These are phyloP conservation scores for Verasper variegatus DNA, from an alignment of 2,113 vertebrate species.

Conservation along the genomic window DNA sequence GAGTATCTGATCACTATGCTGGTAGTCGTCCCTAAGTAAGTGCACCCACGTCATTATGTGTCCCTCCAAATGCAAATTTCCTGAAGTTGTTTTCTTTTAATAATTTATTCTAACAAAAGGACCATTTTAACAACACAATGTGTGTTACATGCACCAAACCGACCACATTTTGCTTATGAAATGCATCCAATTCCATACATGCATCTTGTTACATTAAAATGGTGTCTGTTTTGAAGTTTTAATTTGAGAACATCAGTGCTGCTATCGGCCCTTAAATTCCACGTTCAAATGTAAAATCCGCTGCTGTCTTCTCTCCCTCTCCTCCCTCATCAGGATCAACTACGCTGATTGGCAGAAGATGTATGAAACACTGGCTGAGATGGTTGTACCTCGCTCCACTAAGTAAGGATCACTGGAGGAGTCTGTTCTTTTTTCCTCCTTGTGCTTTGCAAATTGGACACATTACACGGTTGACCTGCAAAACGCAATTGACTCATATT, in stretches of 20 bases:
- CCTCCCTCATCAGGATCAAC: slow-evolving; percentile 77
- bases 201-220: too few species aligned
- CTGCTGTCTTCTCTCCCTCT: slow-evolving; percentile 9
- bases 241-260: too few species aligned
- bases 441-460: not conserved
- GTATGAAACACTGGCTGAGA: slow-evolving; percentile 96
- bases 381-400: slow-evolving; percentile 98
- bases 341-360: slow-evolving; percentile 97
- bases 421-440: not conserved
- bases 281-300: not conserved
- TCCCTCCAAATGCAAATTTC: not conserved
- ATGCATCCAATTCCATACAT: too few species aligned
- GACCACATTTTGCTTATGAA: too few species aligned
- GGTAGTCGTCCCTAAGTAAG: slow-evolving; percentile 98
- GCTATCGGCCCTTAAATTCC: too few species aligned
- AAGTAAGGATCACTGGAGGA: slow-evolving; percentile 85
- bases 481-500: not conserved
- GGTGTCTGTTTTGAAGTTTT: too few species aligned
- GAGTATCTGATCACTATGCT: slow-evolving; percentile 97
- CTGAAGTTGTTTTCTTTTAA: too few species aligned
- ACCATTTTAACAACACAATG: not conserved
- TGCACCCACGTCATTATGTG: slow-evolving; percentile 11
- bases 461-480: slow-evolving; percentile 23
- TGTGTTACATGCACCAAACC: not conserved
- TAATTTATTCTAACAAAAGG: too few species aligned